phyloP scores from a whole-genome alignment of 2,888 invertebrate genomes.

The Nymphalis polychloros region DNA sequence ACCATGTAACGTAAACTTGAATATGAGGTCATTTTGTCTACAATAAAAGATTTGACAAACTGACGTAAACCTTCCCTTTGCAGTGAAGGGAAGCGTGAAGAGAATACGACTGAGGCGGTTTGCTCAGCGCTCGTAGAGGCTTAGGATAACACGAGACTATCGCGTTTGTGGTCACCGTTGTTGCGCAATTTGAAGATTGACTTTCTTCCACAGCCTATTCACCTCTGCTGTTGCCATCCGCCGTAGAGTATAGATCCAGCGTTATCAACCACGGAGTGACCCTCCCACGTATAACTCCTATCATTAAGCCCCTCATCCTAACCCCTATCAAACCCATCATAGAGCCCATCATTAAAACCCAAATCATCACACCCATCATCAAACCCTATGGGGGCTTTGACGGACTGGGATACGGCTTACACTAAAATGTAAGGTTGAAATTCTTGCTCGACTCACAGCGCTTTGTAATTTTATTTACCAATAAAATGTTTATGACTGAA shows the following conservation, averaged over 20 bases:
- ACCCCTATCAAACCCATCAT: constrained; percentile 43
- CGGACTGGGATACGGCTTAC: constrained; percentile 16
- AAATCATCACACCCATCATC: constrained; percentile 38
- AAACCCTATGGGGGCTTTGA: constrained; percentile 36
- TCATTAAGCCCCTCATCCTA: constrained; percentile 44
- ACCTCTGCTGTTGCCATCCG: constrained; percentile 39
- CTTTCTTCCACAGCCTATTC: constrained; percentile 44
- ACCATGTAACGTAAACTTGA: neutral
- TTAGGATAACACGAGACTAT: constrained; percentile 5
- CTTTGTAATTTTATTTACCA: constrained; percentile 21
- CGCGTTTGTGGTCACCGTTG: constrained; percentile 15
- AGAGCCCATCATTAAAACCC: constrained; percentile 32
- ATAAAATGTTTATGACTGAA: constrained; percentile 40
- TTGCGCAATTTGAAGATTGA: constrained; percentile 35
- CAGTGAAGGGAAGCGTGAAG: constrained; percentile 48
- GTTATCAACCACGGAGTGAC: constrained; percentile 60
- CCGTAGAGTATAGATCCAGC: constrained; percentile 55
- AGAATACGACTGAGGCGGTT: constrained; percentile 43
- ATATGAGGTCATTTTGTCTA: constrained; percentile 1
- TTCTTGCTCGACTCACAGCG: constrained; percentile 26
- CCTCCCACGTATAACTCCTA: constrained; percentile 47
- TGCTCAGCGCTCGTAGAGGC: constrained; percentile 29
- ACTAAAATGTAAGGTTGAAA: neutral
- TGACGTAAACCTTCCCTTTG: constrained; percentile 42
- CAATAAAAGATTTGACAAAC: constrained; percentile 18